These are phyloP conservation scores for Hirundo rustica DNA, from an alignment of 2,797 vertebrate species.

Conservation along the genomic window DNA sequence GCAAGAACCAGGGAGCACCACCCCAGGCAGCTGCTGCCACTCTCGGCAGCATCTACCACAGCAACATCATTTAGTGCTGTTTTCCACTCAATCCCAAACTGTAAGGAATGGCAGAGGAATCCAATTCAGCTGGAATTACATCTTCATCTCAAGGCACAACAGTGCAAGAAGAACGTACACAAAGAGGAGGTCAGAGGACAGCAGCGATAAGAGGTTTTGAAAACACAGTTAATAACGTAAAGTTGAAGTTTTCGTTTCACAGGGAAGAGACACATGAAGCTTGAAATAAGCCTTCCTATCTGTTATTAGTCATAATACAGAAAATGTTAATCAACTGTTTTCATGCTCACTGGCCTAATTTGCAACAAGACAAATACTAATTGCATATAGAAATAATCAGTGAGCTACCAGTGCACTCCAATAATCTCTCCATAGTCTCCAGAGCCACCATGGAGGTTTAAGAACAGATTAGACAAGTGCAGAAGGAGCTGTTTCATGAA, in stretches of 20 bases:
- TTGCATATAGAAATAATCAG: background rate
- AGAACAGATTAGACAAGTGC: background rate
- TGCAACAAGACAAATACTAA: background rate
- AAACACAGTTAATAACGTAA: background rate
- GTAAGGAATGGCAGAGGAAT: background rate
- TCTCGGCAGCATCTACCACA: rapidly evolving
- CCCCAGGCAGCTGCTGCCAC: background rate
- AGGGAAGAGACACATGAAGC: background rate
- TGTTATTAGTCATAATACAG: background rate
- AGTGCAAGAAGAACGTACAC: background rate
- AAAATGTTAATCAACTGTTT: background rate
- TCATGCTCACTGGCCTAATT: background rate
- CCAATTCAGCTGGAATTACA: background rate
- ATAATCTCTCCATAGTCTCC: background rate
- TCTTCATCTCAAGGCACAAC: background rate
- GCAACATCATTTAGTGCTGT: background rate
- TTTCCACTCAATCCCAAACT: background rate
- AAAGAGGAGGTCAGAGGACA: background rate
- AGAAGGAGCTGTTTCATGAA: background rate
- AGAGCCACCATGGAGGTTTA: background rate
- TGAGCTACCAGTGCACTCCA: background rate
- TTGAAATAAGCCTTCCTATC: background rate
- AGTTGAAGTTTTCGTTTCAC: background rate
- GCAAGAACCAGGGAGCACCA: background rate
- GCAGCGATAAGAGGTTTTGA: background rate